A percentile compares a stretch with the other conserved stretches of the same genome.
Conservation (phyloP, 2,113 vertebrate genomes). For the Brachypteracias leptosomus region DNA sequence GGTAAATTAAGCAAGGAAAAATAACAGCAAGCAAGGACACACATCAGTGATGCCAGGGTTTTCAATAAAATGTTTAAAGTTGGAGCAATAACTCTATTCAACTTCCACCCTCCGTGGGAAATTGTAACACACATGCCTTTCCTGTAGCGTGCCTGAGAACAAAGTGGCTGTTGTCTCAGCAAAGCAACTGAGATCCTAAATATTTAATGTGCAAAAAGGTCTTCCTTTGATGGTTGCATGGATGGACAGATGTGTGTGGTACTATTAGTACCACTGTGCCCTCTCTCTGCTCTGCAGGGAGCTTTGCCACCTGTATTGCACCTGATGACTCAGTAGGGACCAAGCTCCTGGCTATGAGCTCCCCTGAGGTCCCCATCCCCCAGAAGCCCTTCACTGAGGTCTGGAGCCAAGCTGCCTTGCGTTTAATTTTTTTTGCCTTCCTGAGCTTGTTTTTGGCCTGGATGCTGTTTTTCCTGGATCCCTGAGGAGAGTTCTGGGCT, state of each 20-base stretch:
- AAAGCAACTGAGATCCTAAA: neutral
- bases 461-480: constrained; percentile 28
- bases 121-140: neutral
- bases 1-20: constrained; percentile 50
- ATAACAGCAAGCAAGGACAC: constrained; percentile 33
- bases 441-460: constrained; percentile 45
- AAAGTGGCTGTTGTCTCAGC: neutral
- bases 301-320: neutral
- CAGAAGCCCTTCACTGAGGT: neutral
- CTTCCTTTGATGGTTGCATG: neutral
- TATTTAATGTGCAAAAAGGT: neutral
- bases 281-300: neutral
- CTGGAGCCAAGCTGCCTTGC: constrained; percentile 1
- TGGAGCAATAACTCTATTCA: constrained; percentile 20
- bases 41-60: constrained; percentile 17
- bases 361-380: neutral
- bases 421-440: constrained; percentile 54
- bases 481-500: constrained; percentile 39
- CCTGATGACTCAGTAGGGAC: neutral
- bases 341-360: neutral
- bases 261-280: rapidly evolving
- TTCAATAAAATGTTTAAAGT: constrained; percentile 58
- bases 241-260: rapidly evolving
- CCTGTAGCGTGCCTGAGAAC: neutral
- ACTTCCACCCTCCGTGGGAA: neutral